Evolutionary conservation across 2,113 vertebrate species (phyloP).

Genomic region (Nibea coibor): DNA sequence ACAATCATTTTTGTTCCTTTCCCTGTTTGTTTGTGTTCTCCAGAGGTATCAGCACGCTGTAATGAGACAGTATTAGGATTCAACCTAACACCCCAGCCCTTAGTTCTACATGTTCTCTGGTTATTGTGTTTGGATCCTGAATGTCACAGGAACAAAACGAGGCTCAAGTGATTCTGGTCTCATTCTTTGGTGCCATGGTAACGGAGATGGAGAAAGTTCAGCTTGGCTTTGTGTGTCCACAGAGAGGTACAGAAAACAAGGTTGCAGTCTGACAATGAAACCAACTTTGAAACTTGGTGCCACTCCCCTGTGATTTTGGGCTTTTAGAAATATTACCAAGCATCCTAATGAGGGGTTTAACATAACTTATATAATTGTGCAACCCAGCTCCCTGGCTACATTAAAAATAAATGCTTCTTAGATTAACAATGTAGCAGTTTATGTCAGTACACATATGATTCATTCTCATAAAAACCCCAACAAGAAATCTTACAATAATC

Average conservation of each 20-base stretch:
- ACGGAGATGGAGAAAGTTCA: slow-evolving; percentile 54
- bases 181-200: slow-evolving; percentile 68
- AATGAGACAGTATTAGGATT: slow-evolving; percentile 54
- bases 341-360: not conserved
- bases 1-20: not conserved
- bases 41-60: slow-evolving; percentile 2
- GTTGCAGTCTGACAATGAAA: not conserved
- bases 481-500: slow-evolving; percentile 66
- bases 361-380: not conserved
- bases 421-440: slow-evolving; percentile 47
- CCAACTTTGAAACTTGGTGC: not conserved
- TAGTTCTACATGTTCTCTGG: slow-evolving; percentile 32
- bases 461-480: slow-evolving; percentile 60
- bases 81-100: slow-evolving; percentile 25
- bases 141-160: slow-evolving; percentile 66
- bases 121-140: slow-evolving; percentile 54
- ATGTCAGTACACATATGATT: slow-evolving; percentile 38
- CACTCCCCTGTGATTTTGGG: not conserved
- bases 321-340: slow-evolving; percentile 17
- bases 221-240: slow-evolving; percentile 13
- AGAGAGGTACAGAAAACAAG: slow-evolving; percentile 22
- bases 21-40: slow-evolving; percentile 10
- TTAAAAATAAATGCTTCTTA: slow-evolving; percentile 35
- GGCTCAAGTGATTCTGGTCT: slow-evolving; percentile 56
- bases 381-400: not conserved